Evolutionary conservation across 2,113 vertebrate species (phyloP).

Genomic region (Chaetops frenatus): DNA sequence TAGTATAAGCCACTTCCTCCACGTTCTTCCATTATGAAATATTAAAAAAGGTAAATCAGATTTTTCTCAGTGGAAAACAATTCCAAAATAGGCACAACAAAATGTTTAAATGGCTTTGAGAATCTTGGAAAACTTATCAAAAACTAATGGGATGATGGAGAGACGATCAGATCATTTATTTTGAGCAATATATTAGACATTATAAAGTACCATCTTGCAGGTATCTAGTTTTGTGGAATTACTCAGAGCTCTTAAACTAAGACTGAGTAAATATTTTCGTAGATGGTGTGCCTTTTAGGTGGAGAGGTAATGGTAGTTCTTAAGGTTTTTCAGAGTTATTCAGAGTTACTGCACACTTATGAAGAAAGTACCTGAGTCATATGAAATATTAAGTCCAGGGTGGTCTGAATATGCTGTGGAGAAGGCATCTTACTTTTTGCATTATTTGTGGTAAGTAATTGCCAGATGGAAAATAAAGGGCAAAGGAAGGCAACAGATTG

Average conservation of each 20-base stretch:
- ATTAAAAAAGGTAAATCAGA: background rate
- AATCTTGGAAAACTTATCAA: background rate
- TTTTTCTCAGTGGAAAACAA: background rate
- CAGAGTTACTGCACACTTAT: background rate
- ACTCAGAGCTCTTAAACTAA: background rate
- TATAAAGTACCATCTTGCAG: background rate
- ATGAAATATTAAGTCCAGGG: background rate
- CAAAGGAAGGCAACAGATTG: background rate
- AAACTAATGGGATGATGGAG: background rate
- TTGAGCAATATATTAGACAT: background rate
- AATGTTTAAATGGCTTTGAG: background rate
- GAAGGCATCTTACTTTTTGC: background rate
- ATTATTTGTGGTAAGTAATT: background rate
- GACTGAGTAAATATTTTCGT: background rate
- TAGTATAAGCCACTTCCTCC: background rate
- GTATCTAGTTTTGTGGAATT: background rate
- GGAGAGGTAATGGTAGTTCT: background rate
- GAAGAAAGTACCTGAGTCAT: background rate
- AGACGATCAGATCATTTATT: background rate
- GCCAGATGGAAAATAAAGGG: background rate
- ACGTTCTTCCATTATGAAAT: background rate
- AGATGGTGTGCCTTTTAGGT: background rate
- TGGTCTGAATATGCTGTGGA: background rate
- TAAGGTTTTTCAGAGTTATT: background rate
- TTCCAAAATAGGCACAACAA: background rate